Percentiles rank a stretch among this genome's conserved stretches.
phyloP scores from a whole-genome alignment of 2,113 vertebrate genomes.

The Mobula birostris region DNA sequence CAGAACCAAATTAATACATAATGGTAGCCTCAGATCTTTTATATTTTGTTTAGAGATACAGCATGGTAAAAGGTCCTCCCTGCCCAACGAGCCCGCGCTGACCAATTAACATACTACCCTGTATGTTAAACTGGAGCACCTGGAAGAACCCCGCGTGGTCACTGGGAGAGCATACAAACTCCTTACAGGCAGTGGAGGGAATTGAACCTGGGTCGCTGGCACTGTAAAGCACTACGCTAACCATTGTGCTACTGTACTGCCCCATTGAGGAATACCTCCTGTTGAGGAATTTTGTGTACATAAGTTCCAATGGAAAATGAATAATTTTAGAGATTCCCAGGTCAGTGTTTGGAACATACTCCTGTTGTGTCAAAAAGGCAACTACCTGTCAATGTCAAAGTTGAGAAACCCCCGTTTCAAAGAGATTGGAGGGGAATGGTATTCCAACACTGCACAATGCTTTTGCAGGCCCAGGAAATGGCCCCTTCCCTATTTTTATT shows the following conservation, averaged over 20 bases:
- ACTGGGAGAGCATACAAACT: too few species aligned
- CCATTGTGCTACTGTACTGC: too few species aligned
- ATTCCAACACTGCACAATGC: neutral
- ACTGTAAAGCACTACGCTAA: too few species aligned
- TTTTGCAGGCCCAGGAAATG: neutral
- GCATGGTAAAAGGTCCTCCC: too few species aligned
- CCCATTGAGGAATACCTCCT: neutral
- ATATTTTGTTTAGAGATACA: too few species aligned
- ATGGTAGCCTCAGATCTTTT: neutral
- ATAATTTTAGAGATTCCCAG: conserved; percentile 59
- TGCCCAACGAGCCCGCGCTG: too few species aligned
- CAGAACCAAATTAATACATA: neutral
- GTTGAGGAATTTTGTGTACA: neutral
- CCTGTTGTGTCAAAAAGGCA: conserved; percentile 50
- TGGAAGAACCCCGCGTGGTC: too few species aligned
- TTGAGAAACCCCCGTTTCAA: conserved; percentile 43
- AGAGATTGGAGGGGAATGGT: conserved; percentile 46
- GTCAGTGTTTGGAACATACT: conserved; percentile 55
- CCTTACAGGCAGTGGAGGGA: too few species aligned
- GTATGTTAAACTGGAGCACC: too few species aligned
- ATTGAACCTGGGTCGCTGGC: too few species aligned
- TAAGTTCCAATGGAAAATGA: conserved; percentile 48
- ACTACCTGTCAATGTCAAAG: conserved; percentile 50
- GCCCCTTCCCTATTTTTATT: neutral
- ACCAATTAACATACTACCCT: too few species aligned